Evolutionary conservation across 2,888 invertebrate species (phyloP).

Genomic region (Petrolisthes manimaculis): DNA sequence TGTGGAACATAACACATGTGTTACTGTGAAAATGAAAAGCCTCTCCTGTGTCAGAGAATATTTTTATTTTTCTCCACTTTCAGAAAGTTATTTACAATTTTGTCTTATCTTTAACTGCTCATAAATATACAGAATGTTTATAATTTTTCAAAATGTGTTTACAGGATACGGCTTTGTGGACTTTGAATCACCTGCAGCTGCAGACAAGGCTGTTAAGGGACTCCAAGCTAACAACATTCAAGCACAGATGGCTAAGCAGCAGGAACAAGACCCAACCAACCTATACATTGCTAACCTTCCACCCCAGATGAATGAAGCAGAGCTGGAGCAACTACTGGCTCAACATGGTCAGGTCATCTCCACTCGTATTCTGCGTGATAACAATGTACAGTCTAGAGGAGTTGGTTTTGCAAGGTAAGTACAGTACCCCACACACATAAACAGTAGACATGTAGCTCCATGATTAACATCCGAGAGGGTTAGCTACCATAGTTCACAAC

Average conservation of each 20-base stretch:
- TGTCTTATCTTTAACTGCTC: too few species aligned
- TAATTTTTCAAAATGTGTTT: too few species aligned
- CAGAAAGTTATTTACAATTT: too few species aligned
- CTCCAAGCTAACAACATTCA: constrained; percentile 88
- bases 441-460: not conserved
- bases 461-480: too few species aligned
- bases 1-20: too few species aligned
- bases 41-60: too few species aligned
- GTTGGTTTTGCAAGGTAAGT: constrained; percentile 79
- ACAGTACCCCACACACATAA: not conserved
- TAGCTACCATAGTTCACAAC: too few species aligned
- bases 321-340: constrained; percentile 90
- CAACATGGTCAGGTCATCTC: constrained; percentile 94
- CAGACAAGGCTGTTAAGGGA: constrained; percentile 96
- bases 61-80: too few species aligned
- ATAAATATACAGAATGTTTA: too few species aligned
- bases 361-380: constrained; percentile 94
- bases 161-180: constrained; percentile 99
- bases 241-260: constrained; percentile 78
- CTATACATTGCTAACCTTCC: constrained; percentile 99
- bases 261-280: constrained; percentile 99
- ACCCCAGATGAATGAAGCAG: constrained; percentile 91
- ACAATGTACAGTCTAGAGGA: constrained; percentile 87
- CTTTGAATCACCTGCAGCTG: constrained; percentile 96
- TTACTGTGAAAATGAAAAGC: too few species aligned